Evolutionary conservation across 2,113 vertebrate genomes (phyloP).

Genomic region (Beaufortia kweichowensis): DNA sequence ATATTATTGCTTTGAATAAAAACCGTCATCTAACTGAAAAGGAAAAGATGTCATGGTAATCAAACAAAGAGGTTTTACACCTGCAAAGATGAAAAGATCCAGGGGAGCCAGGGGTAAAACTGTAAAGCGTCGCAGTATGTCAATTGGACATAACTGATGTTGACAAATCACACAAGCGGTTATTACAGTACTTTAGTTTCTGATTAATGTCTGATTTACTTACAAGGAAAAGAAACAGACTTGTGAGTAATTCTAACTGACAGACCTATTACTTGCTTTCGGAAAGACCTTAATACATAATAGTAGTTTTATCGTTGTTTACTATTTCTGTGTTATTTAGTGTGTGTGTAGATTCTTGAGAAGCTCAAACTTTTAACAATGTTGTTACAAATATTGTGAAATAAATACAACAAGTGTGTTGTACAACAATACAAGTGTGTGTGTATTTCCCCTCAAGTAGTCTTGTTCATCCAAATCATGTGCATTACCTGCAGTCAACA

Average conservation of each 20-base stretch:
- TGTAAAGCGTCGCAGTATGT: not conserved
- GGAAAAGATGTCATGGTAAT: not conserved
- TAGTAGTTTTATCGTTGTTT: not conserved
- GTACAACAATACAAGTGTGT: too few relatives aligned
- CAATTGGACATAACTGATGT: not conserved
- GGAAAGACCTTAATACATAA: too few relatives aligned
- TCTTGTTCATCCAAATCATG: not conserved
- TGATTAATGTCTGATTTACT: not conserved
- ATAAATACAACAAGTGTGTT: too few relatives aligned
- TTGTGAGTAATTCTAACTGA: too few relatives aligned
- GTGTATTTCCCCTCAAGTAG: not conserved
- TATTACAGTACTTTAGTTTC: too few relatives aligned
- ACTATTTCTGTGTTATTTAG: not conserved
- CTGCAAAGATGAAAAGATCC: not conserved
- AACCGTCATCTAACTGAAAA: constrained; percentile 1
- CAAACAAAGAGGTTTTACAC: constrained; percentile 8
- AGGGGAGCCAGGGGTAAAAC: not conserved
- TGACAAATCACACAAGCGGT: not conserved
- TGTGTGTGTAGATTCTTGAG: too few relatives aligned
- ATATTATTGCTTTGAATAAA: constrained; percentile 7
- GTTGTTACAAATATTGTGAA: too few relatives aligned
- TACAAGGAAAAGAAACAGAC: not conserved
- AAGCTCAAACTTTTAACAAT: too few relatives aligned
- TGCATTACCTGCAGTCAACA: constrained; percentile 12
- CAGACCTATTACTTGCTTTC: not conserved